Evolutionary conservation across 2,113 vertebrate genomes (phyloP), one percentile per base, ranked within the genome.

Genomic region (Erinaceus europaeus): DNA sequence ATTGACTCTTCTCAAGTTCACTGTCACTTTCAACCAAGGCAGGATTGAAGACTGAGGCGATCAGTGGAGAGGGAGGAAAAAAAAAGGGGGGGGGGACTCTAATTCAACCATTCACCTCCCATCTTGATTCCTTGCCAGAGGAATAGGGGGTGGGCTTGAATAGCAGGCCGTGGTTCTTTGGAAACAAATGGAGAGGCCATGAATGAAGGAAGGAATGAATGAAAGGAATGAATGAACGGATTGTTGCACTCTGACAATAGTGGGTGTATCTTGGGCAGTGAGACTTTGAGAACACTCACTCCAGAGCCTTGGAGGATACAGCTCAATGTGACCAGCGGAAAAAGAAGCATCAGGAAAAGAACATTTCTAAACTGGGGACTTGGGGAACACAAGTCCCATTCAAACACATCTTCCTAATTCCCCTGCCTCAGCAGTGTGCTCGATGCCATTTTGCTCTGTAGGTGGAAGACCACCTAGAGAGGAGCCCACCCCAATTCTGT

Each of bases 211-310:
- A 88, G 81, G 52, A 73, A 84, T 93, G 92, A 96, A 95, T 91
- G 95, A 93, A 93, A 80, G 64, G 52, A 73, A 84, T 93, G 92
- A 96, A 95, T 91, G 95, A 93, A 93, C 76, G 64, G 72, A 89
- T 94, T 96, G 94, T 95, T 53, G 71, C 59, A n/a, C 34, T 36
- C 20, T 44, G 44, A 91, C 73, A 93, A 89, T 90, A 85, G 93
- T 4, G 90, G 84, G 92, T 84, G 69, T 74, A 86, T 84, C 2
- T 9, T 76, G 62, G 89, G 80, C 86, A 62, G 42, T 0, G 38
- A 93, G 55, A 42, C 89, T 95, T 91, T 92, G 77, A 86, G 74
- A 92, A 78, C 12, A 9, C 69, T 82, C 77, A 93, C 87, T 88
- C 38, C 78, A 57, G 86, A 88, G 77, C 79, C 46, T 82, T 11